Evolutionary conservation across 37 sponge, comb jelly and placozoan genomes (phyloP).

Genomic region (Diacarnus erythraeanus): DNA sequence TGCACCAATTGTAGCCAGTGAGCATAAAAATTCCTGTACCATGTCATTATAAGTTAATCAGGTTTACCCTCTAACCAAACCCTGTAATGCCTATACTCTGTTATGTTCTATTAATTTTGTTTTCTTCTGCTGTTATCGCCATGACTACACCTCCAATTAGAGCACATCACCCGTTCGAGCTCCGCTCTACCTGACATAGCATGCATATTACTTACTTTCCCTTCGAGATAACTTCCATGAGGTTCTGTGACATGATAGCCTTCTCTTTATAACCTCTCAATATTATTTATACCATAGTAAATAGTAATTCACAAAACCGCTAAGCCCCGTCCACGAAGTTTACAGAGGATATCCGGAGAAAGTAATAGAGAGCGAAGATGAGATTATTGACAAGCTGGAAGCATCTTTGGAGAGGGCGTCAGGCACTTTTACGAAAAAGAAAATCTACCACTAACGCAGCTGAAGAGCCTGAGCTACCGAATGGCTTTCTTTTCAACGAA

Average conservation of each 20-base stretch:
- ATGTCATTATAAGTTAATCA: conserved; percentile 8
- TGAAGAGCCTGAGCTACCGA: conserved; percentile 52
- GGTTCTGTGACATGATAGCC: conserved; percentile 12
- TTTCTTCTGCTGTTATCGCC: background rate
- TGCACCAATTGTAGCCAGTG: conserved; percentile 4
- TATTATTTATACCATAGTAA: too few species aligned
- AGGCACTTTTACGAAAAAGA: background rate
- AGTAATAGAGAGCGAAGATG: background rate
- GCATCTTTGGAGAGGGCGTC: background rate
- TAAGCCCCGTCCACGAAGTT: background rate
- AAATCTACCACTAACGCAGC: background rate
- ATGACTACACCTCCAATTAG: background rate
- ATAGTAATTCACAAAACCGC: background rate
- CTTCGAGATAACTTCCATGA: conserved; percentile 30
- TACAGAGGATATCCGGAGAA: conserved; percentile 15
- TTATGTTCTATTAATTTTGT: too few species aligned
- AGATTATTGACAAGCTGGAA: background rate
- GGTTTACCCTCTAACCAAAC: too few species aligned
- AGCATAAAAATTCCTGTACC: background rate
- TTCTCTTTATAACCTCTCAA: too few species aligned
- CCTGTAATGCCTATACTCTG: too few species aligned
- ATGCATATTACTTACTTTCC: background rate
- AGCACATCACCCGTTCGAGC: background rate
- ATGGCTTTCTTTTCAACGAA: conserved; percentile 80
- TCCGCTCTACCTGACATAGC: background rate